Percentiles rank a stretch among this genome's conserved stretches.
phyloP scores from a whole-genome alignment of 2,888 invertebrate species.

The Ectemnius lituratus region DNA sequence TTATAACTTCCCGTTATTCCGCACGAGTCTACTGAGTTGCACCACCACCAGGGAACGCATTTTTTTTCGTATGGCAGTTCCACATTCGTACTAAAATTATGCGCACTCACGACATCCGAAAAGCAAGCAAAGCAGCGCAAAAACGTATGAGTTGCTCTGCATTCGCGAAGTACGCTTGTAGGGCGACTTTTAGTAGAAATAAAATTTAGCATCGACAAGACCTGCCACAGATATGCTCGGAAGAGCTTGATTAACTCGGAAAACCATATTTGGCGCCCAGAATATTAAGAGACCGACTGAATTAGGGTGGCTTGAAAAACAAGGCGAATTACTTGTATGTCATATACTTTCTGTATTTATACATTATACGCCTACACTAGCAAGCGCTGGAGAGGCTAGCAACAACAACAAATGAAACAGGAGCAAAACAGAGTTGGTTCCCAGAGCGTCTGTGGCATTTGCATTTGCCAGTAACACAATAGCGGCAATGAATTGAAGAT shows the following conservation, averaged over 20 bases:
- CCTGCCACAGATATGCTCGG: neutral
- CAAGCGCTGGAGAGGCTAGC: no score
- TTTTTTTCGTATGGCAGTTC: slow-evolving; percentile 6
- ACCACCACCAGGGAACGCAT: slow-evolving; percentile 19
- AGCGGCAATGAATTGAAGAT: slow-evolving; percentile 10
- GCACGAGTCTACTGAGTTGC: slow-evolving; percentile 23
- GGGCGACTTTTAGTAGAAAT: slow-evolving; percentile 8
- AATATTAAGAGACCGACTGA: no score
- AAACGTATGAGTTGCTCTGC: no score
- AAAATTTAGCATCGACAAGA: slow-evolving; percentile 12
- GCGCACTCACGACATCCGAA: neutral
- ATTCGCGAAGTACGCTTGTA: no score
- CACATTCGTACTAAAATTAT: slow-evolving; percentile 16
- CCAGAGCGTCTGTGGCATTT: no score
- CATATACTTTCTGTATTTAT: no score
- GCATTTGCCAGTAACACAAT: neutral
- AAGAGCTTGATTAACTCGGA: slow-evolving; percentile 1
- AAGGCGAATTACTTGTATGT: no score
- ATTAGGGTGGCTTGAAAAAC: no score
- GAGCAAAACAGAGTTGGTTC: no score
- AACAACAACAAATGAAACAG: no score
- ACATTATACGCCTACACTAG: no score
- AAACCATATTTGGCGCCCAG: no score
- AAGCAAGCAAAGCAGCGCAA: neutral
- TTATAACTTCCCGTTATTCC: slow-evolving; percentile 33